phyloP scores from a whole-genome alignment of 2,797 vertebrate genomes.

The Scolopax bukidnonensis region DNA sequence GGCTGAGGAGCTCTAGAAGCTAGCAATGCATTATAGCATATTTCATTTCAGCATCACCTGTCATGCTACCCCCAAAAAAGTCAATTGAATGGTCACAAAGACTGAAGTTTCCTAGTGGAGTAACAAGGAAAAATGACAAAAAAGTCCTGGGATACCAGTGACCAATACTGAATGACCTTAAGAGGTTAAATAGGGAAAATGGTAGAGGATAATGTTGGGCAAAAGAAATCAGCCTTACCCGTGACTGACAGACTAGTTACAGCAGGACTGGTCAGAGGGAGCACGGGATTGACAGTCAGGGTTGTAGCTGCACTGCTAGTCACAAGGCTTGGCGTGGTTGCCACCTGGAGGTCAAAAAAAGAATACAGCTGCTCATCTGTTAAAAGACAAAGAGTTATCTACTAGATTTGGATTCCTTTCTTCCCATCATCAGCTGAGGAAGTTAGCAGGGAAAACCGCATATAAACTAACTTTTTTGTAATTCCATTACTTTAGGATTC shows the following conservation, averaged over 20 bases:
- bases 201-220: not conserved
- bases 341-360: conserved; percentile 84
- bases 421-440: not conserved
- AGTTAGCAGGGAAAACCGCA: not conserved
- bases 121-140: not conserved
- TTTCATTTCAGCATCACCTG: not conserved
- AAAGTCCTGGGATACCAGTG: not conserved
- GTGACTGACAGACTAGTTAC: conserved; percentile 89
- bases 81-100: not conserved
- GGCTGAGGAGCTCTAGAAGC: not conserved
- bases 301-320: conserved; percentile 94
- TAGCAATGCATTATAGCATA: not conserved
- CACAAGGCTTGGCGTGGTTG: conserved; percentile 97
- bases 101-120: not conserved
- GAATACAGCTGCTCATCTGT: conserved; percentile 24
- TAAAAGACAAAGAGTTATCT: not conserved
- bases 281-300: conserved; percentile 94
- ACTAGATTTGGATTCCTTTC: not conserved
- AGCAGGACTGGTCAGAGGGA: conserved; percentile 92
- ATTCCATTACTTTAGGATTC: not conserved
- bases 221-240: conserved; percentile 79
- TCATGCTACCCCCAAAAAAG: not conserved
- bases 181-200: not conserved
- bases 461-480: not conserved
- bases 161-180: not conserved